Evolutionary conservation across 2,888 invertebrate species (phyloP), one percentile per base, ranked within the genome.

Genomic region (Drosophila kambysellisi): DNA sequence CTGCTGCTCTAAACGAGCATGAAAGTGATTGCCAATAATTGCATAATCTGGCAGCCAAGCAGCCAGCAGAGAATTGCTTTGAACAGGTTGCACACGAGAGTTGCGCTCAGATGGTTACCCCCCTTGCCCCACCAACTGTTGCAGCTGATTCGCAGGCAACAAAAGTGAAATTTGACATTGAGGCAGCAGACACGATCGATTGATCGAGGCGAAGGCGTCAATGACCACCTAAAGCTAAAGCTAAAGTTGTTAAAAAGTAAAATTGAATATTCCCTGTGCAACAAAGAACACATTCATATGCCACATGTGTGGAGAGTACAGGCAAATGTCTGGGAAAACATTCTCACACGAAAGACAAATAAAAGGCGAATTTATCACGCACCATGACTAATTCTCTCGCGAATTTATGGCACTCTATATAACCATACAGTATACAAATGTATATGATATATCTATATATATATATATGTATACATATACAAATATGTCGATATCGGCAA

Each of bases 21-120:
- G 87, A 87, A 87, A 89, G 86, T 89, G 89, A 87, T 85, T 87
- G 85, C 80, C 87, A 83, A 87, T 87, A 89, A 87, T 87, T 87
- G 87, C 89, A 87, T 87, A 87, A 87, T 89, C 85, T 80, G 81
- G 71, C 80, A 66, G 71, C 35, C 61, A 35, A 20, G 29, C 53
- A 37, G 53, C 17, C 53, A 50, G 52, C 54, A 74, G 77, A 87
- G 81, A 88, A 88, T 84, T 73, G 72, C 60, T 60, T 57, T 43
- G 75, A 87, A 89, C 87, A 87, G 87, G 87, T 87, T 87, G 89
- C 76, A 81, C 54, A 75, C 54, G 54, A 69, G 52, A 37, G 50
- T 39, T 33, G 32, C 5, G 46, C 39, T 7, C 25, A 53, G 48
- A 60, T 64, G 62, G 58, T 25, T 25, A 25, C n/a, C 17, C n/a